Percentiles rank a stretch among this genome's conserved stretches.
phyloP scores from a whole-genome alignment of 2,113 vertebrate species.

The Petroica traversi region DNA sequence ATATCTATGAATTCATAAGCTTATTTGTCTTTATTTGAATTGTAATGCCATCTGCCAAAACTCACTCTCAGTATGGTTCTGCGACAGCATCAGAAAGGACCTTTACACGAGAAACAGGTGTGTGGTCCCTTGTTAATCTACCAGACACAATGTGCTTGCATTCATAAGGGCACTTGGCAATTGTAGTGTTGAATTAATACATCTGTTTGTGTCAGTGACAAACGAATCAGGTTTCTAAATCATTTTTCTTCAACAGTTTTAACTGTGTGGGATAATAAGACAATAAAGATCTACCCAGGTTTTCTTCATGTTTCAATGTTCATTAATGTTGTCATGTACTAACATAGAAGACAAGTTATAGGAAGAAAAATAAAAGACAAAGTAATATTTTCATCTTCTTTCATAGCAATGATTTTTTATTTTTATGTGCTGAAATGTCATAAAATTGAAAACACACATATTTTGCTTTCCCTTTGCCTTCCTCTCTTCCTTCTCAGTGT shows the following conservation, averaged over 20 bases:
- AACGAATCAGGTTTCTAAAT: conserved; percentile 42
- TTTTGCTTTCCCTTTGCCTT: background rate
- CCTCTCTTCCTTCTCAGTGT: background rate
- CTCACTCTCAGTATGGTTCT: conserved; percentile 31
- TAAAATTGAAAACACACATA: background rate
- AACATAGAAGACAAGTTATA: background rate
- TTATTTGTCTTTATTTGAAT: conserved; percentile 71
- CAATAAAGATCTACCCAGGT: background rate
- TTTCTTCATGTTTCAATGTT: background rate
- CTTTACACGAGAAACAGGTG: conserved; percentile 29
- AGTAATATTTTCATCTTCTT: background rate
- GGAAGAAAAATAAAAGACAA: background rate
- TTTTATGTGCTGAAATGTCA: background rate
- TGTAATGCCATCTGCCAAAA: conserved; percentile 70
- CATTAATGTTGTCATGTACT: background rate
- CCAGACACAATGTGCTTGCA: conserved; percentile 60
- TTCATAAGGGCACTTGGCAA: conserved; percentile 44
- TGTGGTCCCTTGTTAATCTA: conserved; percentile 47
- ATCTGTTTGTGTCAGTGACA: conserved; percentile 28
- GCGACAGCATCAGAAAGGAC: conserved; percentile 43
- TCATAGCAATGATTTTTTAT: background rate
- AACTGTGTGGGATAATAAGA: background rate
- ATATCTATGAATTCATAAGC: conserved; percentile 45
- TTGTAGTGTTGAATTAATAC: conserved; percentile 41
- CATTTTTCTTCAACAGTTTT: background rate